Evolutionary conservation across 2,888 invertebrate genomes (phyloP).

Genomic region (Luperina nickerlii): DNA sequence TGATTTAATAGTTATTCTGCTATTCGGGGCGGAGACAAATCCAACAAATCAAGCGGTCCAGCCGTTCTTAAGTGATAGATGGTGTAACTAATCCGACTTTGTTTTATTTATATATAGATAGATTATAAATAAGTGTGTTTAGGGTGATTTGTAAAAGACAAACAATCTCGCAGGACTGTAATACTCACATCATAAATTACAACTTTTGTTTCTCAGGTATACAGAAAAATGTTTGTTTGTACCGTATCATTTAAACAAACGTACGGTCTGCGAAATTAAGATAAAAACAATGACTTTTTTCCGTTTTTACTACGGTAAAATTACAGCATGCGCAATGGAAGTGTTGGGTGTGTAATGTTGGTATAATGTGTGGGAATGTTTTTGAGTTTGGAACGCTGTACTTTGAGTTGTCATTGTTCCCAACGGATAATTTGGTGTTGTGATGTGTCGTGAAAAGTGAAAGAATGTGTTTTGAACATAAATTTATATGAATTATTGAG

Average conservation of each 20-base stretch:
- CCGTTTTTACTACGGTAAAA: constrained; percentile 10
- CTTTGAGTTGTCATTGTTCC: not conserved
- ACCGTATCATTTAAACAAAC: constrained; percentile 20
- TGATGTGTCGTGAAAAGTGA: not conserved
- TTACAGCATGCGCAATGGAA: constrained; percentile 13
- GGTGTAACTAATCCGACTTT: too few relatives aligned
- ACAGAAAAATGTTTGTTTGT: constrained; percentile 35
- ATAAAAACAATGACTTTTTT: constrained; percentile 46
- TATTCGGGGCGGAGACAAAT: too few relatives aligned
- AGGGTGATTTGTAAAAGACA: too few relatives aligned
- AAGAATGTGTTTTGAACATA: not conserved
- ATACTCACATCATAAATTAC: too few relatives aligned
- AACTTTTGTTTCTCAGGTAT: constrained; percentile 1
- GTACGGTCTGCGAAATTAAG: constrained; percentile 29
- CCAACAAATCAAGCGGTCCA: too few relatives aligned
- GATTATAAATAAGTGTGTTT: too few relatives aligned
- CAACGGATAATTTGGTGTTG: not conserved
- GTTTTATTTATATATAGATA: too few relatives aligned
- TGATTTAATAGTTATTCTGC: too few relatives aligned
- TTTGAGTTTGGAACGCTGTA: not conserved
- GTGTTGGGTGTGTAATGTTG: constrained; percentile 18
- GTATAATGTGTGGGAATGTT: constrained; percentile 8
- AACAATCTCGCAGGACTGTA: too few relatives aligned
- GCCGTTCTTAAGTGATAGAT: too few relatives aligned
- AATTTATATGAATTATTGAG: not conserved